Evolutionary conservation across 2,888 invertebrate species (phyloP), one percentile per base, ranked within the genome.

Genomic region (Xanthia icteritia): DNA sequence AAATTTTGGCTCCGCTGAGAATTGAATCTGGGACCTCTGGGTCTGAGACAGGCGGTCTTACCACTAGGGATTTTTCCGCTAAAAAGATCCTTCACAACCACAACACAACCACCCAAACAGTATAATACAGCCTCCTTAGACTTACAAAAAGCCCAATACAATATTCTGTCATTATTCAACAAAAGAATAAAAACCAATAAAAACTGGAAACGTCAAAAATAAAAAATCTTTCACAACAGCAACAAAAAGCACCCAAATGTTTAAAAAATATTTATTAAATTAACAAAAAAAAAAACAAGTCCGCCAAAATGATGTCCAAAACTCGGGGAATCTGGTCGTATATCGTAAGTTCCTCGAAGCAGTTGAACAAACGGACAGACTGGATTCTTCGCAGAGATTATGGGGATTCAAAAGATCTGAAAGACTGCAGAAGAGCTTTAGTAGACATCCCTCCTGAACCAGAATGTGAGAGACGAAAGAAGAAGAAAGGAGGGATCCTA

Each of bases 401-500:
- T 73, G 92, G 92, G n/a, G 93, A 92, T 79, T 0, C 20, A 5
- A 92, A 89, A 42, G 17, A 73, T 6, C 70, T 82, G 8, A 88
- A 77, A 6, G 92, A 79, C 15, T 96, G 96, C 84, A 91, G 94
- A 65, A 90, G 92, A 81, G 96, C 95, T 27, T 70, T 92, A 63
- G 94, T 88, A 17, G 96, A 96, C 74, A 93, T 95, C 20, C 92
- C 94, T 9, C 88, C 92, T 17, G 85, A 92, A 8, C 86, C 82
- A 0, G 90, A 92, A 8, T 94, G 94, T 83, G 90, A 92, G 31
- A 91, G 91, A 72, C 88, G 88, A 61, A 88, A 82, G 17, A 92
- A 85, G 39, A 93, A 93, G 82, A 94, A 94, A 74, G 78, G 88
- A 64, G 93, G 95, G 0, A 94, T 96, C 63, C 85, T 96, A 15